Percentiles rank a stretch among this genome's conserved stretches.
These are phyloP conservation scores for Pseudococcus longispinus DNA, from an alignment of 2,888 invertebrate species.

Conservation along the genomic window DNA sequence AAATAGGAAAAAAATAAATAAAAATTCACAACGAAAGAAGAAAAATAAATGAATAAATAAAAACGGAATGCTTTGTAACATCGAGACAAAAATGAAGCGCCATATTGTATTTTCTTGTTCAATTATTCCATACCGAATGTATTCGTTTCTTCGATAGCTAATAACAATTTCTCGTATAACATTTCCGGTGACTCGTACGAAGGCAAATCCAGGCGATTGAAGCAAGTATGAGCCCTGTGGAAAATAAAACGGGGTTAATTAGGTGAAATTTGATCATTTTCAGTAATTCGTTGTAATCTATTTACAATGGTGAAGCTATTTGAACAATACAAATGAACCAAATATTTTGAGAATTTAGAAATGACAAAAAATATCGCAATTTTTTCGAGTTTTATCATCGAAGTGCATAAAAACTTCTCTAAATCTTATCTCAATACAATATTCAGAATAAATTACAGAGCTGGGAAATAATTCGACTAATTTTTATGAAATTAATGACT, in stretches of 20 bases:
- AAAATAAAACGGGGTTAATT: slow-evolving; percentile 60
- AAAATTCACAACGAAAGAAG: slow-evolving; percentile 15
- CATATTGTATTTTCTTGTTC: neutral
- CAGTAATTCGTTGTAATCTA: no score
- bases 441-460: no score
- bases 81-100: neutral
- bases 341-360: no score
- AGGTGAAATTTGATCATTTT: no score
- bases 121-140: slow-evolving; percentile 90
- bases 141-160: slow-evolving; percentile 95
- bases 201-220: slow-evolving; percentile 95
- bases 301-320: no score
- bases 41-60: neutral
- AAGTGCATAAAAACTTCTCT: no score
- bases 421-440: no score
- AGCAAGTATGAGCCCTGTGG: slow-evolving; percentile 90
- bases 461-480: no score
- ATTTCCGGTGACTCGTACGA: slow-evolving; percentile 92
- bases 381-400: no score
- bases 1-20: slow-evolving; percentile 26
- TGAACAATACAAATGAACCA: no score
- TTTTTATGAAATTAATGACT: no score
- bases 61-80: slow-evolving; percentile 50
- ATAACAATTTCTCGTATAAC: slow-evolving; percentile 86
- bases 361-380: no score